Base-by-base conservation (phyloP, 2,797 vertebrate species). In the Gambelia wislizenii region DNA sequence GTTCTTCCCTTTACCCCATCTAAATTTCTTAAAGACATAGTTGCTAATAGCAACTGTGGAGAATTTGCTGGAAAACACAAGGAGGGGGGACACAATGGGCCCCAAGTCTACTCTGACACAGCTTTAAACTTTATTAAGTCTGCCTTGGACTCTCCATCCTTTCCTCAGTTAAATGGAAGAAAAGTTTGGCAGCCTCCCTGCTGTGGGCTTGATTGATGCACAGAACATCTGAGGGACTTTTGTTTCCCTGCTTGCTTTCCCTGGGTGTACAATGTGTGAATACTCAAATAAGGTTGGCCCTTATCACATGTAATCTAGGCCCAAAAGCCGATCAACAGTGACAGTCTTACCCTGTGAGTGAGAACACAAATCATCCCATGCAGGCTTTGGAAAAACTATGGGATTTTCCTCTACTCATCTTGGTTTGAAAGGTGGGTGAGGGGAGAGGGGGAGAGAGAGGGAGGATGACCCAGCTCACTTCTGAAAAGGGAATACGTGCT, bases 171-270 rank as follows among this genome's bases (percentile, higher is more conserved):
- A 92, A 96, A 95, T 94, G 94, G 96, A 97, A 97, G 95, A 96
- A 97, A 97, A 95, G 97, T 96, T 97, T 97, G 96, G 96, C 97
- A 95, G 97, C 96, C 96, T 96, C 94, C 98, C 97, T 10, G 96
- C 98, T 97, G 98, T 96, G 98, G 92, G 69, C 91, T 94, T 98
- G 98, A 98, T 98, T 98, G 98, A 98, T 98, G 97, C 93, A 95
- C 95, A 96, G 95, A 96, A 97, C 97, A 98, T 97, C 98, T 97
- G 98, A 98, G 96, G 96, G 97, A 97, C 97, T 97, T 98, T 98
- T 98, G 97, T 98, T 97, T 97, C 96, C 96, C 22, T 96, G 96
- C 96, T 95, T 96, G 98, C 98, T 97, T 96, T 95, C 98, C 97
- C 86, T 97, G 97, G 97, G 97, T 94, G 95, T 96, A 94, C 96